Base-by-base conservation (phyloP, 2,797 vertebrate species). In the Poeciliopsis gracilis region DNA sequence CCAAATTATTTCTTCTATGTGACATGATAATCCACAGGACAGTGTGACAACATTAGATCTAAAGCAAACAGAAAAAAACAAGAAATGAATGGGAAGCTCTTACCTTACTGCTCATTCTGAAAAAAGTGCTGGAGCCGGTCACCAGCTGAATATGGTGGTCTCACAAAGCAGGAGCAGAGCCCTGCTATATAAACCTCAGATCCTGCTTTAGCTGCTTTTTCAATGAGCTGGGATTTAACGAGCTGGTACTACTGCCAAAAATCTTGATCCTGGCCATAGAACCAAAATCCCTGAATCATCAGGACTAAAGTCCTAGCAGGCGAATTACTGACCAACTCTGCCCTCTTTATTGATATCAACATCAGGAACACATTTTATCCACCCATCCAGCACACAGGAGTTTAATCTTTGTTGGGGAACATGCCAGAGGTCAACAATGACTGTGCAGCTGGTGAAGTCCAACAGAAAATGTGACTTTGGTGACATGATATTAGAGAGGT, bases 271-370 rank as follows among this genome's bases (percentile, higher is more conserved):
- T 84, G 75, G 83, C 80, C 87, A 92, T 88, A 92, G 83, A 94
- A 87, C 46, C 69, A 86, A 94, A 95, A 94, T 70, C 92, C 94
- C 94, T 95, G 93, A 95, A 89, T 95, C 94, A 95, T 94, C 94
- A 94, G 57, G 5, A 79, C 83, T 92, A 94, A 95, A 88, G 81
- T 90, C 92, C 88, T 63, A 92, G n/a, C 87, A 91, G 91, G 94
- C 93, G 92, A 90, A 95, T 93, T 90, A 85, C 91, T 93, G 93
- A 90, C 84, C 86, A 53, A 49, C 82, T 41, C 83, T 81, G 83
- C 79, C 87, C 87, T 84, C 69, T 92, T 89, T 88, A 87, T 90
- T 91, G 86, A 91, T 92, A 89, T 88, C 78, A 79, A 89, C 83
- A 82, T 77, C 77, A 79, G 76, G 84, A 80, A 80, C 53, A 75